Base-by-base conservation (phyloP, 1,140 invertebrate species). In the Cydia splendana region DNA sequence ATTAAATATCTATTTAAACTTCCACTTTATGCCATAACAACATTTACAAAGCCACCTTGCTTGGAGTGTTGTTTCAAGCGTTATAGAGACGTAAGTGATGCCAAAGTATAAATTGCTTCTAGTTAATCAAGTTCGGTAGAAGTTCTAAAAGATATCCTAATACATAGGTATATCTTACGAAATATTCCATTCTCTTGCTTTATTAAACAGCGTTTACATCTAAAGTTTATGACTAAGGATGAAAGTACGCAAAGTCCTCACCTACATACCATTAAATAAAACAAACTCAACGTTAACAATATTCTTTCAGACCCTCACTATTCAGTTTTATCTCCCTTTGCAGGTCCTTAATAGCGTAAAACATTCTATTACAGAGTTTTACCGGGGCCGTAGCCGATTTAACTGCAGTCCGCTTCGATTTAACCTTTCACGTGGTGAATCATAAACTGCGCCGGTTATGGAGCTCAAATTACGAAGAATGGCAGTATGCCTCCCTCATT, bases 371-470 rank as follows among this genome's bases (percentile, higher is more conserved):
- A 81, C 71, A 81, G 45, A 79, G 79, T 84, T 82, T 82, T 75
- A 84, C 81, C 80, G 79, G 74, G 78, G 76, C 45, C 81, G 77
- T 81, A 79, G 77, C 79, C 84, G 84, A 85, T 85, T 85, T 85
- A 85, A 75, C 79, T 77, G 69, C 67, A 76, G 80, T 79, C 82
- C 82, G 78, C 84, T 84, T 83, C 82, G 82, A 81, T 87, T 87
- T 88, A 88, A 88, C 85, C 86, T 88, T 89, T 87, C 75, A 38
- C 83, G 82, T 80, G 84, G n/a, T 82, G 82, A 85, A 88, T 88
- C 88, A 88, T 90, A 89, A 90, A 90, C 84, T 87, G 86, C 87
- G 81, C 78, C 85, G 76, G 82, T 90, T 87, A 87, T 87, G 84
- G 84, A 80, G 82, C 82, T 85, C 82, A 86, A 88, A 90, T 90